A percentile compares a stretch with the other conserved stretches of the same genome.
phyloP scores from a whole-genome alignment of 2,888 invertebrate genomes.

The Strigamia maritima region DNA sequence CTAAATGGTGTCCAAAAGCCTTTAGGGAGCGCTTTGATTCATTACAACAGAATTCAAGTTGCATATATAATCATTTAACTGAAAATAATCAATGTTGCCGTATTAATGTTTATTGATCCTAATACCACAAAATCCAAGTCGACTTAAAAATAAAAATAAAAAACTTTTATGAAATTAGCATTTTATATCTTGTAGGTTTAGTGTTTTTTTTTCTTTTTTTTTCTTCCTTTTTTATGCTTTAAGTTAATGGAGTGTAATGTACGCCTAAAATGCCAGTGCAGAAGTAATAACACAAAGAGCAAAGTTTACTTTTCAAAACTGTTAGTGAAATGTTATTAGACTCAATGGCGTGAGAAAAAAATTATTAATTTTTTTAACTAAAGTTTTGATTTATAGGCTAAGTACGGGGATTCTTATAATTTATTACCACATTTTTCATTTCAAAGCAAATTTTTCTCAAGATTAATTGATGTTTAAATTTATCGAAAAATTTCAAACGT shows the following conservation, averaged over 20 bases:
- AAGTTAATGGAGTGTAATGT: slow-evolving; percentile 32
- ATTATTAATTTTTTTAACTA: slow-evolving; percentile 8
- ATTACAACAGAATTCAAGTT: not conserved
- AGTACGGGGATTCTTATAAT: not conserved
- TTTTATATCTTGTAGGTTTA: slow-evolving; percentile 26
- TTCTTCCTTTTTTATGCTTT: slow-evolving; percentile 12
- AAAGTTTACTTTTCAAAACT: slow-evolving; percentile 17
- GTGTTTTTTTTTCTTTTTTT: not conserved
- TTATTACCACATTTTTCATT: not conserved
- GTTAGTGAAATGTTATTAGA: slow-evolving; percentile 25
- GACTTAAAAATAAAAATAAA: not conserved
- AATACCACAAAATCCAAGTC: not conserved
- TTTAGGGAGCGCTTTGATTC: slow-evolving; percentile 7
- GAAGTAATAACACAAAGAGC: slow-evolving; percentile 17
- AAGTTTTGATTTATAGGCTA: slow-evolving; percentile 5
- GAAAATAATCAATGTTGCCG: not conserved
- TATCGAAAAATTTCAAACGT: not conserved
- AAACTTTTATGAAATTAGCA: not conserved
- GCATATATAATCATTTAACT: not conserved
- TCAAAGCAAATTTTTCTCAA: not conserved
- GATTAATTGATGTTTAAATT: not conserved
- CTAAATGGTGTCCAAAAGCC: slow-evolving; percentile 31
- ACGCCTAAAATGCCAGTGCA: slow-evolving; percentile 15
- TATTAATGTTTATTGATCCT: not conserved
- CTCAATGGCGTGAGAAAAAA: not conserved